Conservation (phyloP, 2,797 vertebrate species). For the Chloroceryle inda region DNA sequence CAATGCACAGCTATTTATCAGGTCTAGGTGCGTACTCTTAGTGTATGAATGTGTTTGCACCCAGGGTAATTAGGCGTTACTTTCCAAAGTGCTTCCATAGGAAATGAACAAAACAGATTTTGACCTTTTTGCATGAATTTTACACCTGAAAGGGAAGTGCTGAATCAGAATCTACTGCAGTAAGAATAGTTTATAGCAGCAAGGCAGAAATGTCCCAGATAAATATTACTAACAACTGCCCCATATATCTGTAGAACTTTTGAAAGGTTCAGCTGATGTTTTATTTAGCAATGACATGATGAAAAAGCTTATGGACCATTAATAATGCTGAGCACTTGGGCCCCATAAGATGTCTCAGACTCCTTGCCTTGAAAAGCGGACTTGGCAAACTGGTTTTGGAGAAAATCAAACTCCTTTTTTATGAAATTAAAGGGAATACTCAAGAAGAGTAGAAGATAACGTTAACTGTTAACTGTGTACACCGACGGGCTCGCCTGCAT, state of each 20-base stretch:
- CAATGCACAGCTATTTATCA: neutral
- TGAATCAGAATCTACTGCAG: conserved; percentile 49
- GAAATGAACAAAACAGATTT: neutral
- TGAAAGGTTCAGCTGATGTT: conserved; percentile 54
- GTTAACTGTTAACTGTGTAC: neutral
- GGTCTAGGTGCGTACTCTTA: neutral
- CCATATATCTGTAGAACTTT: conserved; percentile 61
- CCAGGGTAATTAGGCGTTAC: neutral
- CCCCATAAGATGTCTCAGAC: conserved; percentile 42
- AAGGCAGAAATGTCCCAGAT: conserved; percentile 54
- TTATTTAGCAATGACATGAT: conserved; percentile 66
- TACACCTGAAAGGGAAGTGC: conserved; percentile 43
- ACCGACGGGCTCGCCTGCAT: accelerated
- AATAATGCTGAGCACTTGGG: conserved; percentile 43
- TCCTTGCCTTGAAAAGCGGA: conserved; percentile 19
- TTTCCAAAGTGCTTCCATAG: neutral
- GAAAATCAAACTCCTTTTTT: neutral
- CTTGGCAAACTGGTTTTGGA: neutral
- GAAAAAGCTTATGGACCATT: conserved; percentile 66
- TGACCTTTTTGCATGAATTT: conserved; percentile 11
- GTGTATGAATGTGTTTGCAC: neutral
- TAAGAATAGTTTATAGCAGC: conserved; percentile 50
- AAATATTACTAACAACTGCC: conserved; percentile 60
- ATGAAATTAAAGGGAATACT: neutral
- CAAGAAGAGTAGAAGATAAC: neutral